These are phyloP conservation scores for Epizoanthus rinbou DNA, from an alignment of 92 coral and sea anemone genomes.

Conservation along the genomic window DNA sequence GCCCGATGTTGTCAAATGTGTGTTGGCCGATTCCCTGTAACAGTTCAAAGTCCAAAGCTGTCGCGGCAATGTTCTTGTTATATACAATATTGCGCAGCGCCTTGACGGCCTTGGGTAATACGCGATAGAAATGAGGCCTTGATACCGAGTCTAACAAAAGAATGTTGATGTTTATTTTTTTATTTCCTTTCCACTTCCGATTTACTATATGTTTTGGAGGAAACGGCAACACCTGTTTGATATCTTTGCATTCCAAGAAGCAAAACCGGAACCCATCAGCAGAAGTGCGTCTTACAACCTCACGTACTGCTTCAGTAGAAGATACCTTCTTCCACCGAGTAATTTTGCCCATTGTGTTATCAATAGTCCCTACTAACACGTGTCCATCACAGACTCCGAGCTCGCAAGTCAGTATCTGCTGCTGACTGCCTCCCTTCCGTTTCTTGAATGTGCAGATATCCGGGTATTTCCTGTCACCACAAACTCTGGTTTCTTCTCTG, in stretches of 20 bases:
- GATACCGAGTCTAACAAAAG: constrained; percentile 50
- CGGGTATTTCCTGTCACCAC: constrained; percentile 7
- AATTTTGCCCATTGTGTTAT: constrained; percentile 26
- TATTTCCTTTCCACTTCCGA: neutral
- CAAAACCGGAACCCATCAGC: constrained; percentile 45
- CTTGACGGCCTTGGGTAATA: constrained; percentile 48
- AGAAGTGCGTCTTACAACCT: constrained; percentile 19
- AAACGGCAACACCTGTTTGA: constrained; percentile 42
- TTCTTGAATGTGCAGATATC: constrained; percentile 17
- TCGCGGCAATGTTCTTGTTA: constrained; percentile 36
- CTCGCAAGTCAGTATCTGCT: constrained; percentile 23
- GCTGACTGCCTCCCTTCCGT: neutral
- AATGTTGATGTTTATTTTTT: constrained; percentile 42
- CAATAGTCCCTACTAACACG: constrained; percentile 34
- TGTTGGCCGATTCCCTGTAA: constrained; percentile 55
- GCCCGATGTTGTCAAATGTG: constrained; percentile 54
- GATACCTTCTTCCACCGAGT: constrained; percentile 24
- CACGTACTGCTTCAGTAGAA: constrained; percentile 7
- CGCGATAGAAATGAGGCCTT: constrained; percentile 51
- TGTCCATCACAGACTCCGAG: neutral
- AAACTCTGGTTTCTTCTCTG: neutral
- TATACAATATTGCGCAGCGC: constrained; percentile 51
- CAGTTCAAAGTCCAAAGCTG: constrained; percentile 52
- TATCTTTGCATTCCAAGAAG: constrained; percentile 38
- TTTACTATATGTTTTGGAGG: constrained; percentile 30